These are phyloP conservation scores for Leucosticte australis DNA, from an alignment of 2,113 vertebrate species.

Conservation along the genomic window DNA sequence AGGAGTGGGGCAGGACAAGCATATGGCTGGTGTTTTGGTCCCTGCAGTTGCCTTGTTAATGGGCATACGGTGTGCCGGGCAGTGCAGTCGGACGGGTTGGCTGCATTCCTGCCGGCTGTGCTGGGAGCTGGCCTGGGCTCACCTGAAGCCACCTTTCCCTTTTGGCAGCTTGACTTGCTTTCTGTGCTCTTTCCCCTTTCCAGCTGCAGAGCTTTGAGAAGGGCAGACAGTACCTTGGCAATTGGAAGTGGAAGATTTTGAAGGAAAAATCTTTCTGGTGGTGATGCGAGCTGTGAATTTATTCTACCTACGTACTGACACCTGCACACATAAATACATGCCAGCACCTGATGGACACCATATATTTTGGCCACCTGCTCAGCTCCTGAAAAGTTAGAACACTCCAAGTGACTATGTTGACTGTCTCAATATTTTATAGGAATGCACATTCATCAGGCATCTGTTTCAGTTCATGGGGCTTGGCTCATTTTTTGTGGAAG, in stretches of 20 bases:
- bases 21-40: neutral
- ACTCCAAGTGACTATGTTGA: neutral
- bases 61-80: rapidly evolving
- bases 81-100: rapidly evolving
- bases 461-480: neutral
- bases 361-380: neutral
- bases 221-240: neutral
- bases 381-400: neutral
- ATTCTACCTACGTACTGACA: neutral
- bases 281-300: neutral
- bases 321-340: neutral
- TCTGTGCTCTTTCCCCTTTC: neutral
- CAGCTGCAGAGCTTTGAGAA: neutral
- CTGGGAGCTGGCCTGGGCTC: neutral
- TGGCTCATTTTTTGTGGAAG: neutral
- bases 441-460: neutral
- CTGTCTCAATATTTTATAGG: neutral
- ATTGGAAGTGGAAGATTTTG: neutral
- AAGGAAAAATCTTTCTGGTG: neutral
- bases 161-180: neutral
- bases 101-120: rapidly evolving
- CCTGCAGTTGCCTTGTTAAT: neutral
- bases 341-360: neutral
- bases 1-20: neutral
- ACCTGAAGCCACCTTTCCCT: neutral